Conservation (phyloP, 2,113 vertebrate genomes). For the Eolophus roseicapilla region DNA sequence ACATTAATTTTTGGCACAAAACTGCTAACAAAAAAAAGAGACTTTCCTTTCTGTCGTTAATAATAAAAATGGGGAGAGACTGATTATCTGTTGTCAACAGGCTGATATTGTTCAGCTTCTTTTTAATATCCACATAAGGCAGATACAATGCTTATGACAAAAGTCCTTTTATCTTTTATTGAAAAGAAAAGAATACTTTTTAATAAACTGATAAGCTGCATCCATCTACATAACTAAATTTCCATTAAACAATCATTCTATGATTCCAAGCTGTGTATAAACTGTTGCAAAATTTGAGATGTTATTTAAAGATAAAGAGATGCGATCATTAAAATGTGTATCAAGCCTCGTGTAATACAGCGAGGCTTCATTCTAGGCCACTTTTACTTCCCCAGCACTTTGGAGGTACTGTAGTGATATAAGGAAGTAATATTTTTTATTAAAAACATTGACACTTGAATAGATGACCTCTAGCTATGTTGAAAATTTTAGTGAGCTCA, state of each 20-base stretch:
- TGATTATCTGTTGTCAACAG: not conserved
- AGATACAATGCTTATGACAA: not conserved
- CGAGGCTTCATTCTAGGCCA: not conserved
- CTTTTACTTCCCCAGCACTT: not conserved
- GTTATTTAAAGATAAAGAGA: not conserved
- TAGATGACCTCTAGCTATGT: not conserved
- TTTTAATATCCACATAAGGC: not conserved
- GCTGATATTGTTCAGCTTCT: not conserved
- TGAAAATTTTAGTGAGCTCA: not conserved
- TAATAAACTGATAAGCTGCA: not conserved
- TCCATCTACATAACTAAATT: not conserved
- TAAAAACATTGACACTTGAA: not conserved
- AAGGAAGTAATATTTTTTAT: not conserved
- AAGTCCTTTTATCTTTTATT: not conserved
- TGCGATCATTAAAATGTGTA: not conserved
- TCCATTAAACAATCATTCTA: not conserved
- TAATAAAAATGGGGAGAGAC: not conserved
- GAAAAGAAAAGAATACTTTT: not conserved
- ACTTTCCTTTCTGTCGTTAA: not conserved
- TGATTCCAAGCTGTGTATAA: not conserved
- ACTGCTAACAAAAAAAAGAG: not conserved
- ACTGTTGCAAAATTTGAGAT: not conserved
- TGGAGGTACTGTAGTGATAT: not conserved
- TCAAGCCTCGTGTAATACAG: not conserved
- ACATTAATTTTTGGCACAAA: conserved; percentile 50